These are phyloP conservation scores for Lophius piscatorius DNA, from an alignment of 2,113 vertebrate genomes.

Conservation along the genomic window DNA sequence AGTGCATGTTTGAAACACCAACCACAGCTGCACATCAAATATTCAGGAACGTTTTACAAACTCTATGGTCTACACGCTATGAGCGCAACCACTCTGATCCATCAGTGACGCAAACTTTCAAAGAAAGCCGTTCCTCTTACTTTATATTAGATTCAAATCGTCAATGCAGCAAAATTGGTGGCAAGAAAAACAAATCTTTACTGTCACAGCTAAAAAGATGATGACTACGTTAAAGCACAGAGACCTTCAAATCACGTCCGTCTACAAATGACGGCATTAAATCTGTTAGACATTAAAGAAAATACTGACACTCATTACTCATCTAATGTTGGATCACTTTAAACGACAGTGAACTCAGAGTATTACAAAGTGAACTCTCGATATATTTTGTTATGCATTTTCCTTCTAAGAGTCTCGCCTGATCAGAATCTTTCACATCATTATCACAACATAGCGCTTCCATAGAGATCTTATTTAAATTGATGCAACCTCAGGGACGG, in stretches of 20 bases:
- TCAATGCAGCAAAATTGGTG: not conserved
- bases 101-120: not conserved
- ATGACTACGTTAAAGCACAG: no score
- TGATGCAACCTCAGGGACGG: slow-evolving; percentile 26
- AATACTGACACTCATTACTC: no score
- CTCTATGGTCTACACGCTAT: no score
- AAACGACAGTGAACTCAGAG: not conserved
- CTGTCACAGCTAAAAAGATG: no score
- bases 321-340: no score
- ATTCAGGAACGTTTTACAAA: no score
- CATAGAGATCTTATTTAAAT: slow-evolving; percentile 2
- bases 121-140: not conserved
- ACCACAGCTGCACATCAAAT: slow-evolving; percentile 37
- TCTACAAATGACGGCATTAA: no score
- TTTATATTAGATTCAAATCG: not conserved
- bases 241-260: no score
- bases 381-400: not conserved
- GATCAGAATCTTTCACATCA: slow-evolving; percentile 14
- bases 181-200: not conserved
- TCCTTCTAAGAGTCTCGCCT: no score
- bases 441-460: slow-evolving; percentile 2
- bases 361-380: not conserved
- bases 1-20: slow-evolving; percentile 33
- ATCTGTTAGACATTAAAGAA: no score
- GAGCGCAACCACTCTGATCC: not conserved